Base-by-base conservation (phyloP, 2,888 invertebrate genomes). In the Andrena flavipes region DNA sequence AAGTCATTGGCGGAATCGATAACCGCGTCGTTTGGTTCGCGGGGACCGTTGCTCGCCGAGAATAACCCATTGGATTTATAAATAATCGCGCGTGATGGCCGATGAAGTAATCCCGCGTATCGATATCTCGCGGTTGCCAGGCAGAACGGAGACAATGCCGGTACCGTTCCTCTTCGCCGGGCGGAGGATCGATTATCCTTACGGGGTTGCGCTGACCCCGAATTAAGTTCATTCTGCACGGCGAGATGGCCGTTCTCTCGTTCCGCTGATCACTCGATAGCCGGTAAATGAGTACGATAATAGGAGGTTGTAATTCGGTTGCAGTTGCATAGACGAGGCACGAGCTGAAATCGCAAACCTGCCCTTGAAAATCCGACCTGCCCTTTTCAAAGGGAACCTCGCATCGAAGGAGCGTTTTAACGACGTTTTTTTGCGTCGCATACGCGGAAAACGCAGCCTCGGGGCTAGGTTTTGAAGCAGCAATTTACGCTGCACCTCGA, bases 111-210 rank as follows among this genome's bases (percentile, higher is more conserved):
- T 89, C 42, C 13, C 86, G 80, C 87, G 79, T 87, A 88, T 86
- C 84, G 85, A 89, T 87, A 87, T 84, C 71, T 79, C 80, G 80
- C 84, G 76, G 90, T 89, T 89, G 88, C 89, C 86, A 88, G 82
- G 88, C 86, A 80, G 86, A 89, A 76, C 75, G 70, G 77, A 88
- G 86, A 75, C 87, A 80, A 84, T 84, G 73, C 54, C 49, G 77
- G 67, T 75, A 60, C 74, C 62, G 63, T 64, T 78, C 70, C 77
- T 82, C 63, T 65, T 81, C 72, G 74, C 64, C 69, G 65, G 49
- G 23, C 76, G 62, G 69, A 88, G 83, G 83, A 88, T 88, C 89
- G 87, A 88, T 88, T 84, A 82, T 86, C 88, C 84, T 89, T 81
- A 75, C 67, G 74, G 70, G 65, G 74, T 71, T 71, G 65, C 76